Base-by-base conservation (phyloP, 1,140 invertebrate species). In the Vollenhovia emeryi region DNA sequence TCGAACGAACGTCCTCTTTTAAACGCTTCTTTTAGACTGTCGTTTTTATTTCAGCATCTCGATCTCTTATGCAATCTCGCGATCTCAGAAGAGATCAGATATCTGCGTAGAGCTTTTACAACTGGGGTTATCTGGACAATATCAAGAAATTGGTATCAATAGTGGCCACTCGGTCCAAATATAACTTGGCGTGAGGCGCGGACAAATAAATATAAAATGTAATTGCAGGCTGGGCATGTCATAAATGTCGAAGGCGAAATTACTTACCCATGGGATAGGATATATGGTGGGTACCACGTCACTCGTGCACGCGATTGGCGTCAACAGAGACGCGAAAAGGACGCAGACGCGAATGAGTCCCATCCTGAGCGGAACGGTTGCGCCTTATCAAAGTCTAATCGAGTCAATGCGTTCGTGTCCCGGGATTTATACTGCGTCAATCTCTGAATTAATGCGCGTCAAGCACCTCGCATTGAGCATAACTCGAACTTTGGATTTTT, bases 221-320 rank as follows among this genome's bases (percentile, higher is more conserved):
- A n/a, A n/a, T n/a, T n/a, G n/a, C n/a, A n/a, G n/a, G 5, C 15
- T 33, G 18, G 9, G 50, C 4, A 11, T 21, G 3, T 30, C 33
- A 82, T 45, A 36, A 73, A 78, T 66, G 48, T 82, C 21, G 4
- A 21, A 33, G 4, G 0, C 27, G 0, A n/a, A n/a, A n/a, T n/a
- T 43, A 78, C 88, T 0, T 68, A 90, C 88, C 85, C 87, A 15
- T 40, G 55, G 36, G 11, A 87, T 43, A 3, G 40, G 0, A 15
- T 76, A 7, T 59, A 90, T 50, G 7, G 11, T 76, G 9, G 79
- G 48, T 0, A 57, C 1, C 24, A 43, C 27, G 9, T 83, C 24
- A 48, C 45, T 40, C 33, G 48, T n/a, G 33, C 13, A 36, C 1
- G 4, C 80, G 4, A 33, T 48, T 13, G 75, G n/a, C 48, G 24